Base-by-base conservation (phyloP, 1,140 invertebrate species). In the Acromyrmex heyeri region DNA sequence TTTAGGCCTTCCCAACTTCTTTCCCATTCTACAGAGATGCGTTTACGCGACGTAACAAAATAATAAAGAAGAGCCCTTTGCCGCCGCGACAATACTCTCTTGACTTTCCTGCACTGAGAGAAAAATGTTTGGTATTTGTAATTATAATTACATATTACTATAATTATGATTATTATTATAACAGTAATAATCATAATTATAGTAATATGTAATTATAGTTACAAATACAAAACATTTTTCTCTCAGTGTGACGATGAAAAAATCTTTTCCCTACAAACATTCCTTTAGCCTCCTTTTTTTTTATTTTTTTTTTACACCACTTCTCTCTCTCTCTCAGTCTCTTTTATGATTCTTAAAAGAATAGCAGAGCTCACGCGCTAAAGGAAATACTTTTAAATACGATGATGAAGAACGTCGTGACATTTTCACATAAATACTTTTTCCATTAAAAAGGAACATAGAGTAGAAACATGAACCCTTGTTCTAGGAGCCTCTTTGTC, bases 21-120 rank as follows among this genome's bases (percentile, higher is more conserved):
- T 55, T 59, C 30, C 38, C 62, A 30, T 59, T 89, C 72, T 69
- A 38, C 64, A 53, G 44, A 67, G 85, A 70, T 77, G 79, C 91
- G 91, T 91, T 93, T 91, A 91, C 86, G 87, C 65, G 83, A 73
- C 88, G 90, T 92, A 93, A 93, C 86, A 75, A 91, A 93, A 92
- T 92, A 93, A 93, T 89, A 91, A 92, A 92, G 90, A 87, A 86
- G 69, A 48, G 59, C 57, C 70, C 48, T 55, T 82, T 57, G 34
- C 18, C 69, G 24, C 30, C 65, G 53, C 38, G 85, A 55, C 76
- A 81, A 82, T 50, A 61, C 79, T 27, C 65, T 14, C 30, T 64
- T 27, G 50, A 70, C 34, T 67, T 27, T 59, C 50, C 30, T 7
- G 30, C 3, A 30, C 30, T 30, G 3, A 30, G 30, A 30, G 30